phyloP scores from a whole-genome alignment of 2,797 vertebrate genomes.

The Cuniculus paca region DNA sequence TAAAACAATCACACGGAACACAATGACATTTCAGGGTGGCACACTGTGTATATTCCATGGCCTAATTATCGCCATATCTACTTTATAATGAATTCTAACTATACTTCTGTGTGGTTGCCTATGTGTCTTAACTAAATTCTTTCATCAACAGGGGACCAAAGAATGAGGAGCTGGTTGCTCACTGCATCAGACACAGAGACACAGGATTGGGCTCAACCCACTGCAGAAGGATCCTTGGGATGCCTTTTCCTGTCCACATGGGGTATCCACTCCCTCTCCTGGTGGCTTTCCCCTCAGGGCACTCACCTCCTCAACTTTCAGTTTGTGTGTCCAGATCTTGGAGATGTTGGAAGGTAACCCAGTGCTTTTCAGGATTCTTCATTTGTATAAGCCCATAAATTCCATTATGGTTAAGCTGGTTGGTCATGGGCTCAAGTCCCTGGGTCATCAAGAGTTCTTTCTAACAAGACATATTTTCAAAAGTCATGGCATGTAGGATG shows the following conservation, averaged over 20 bases:
- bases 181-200: not conserved
- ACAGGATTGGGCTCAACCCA: not conserved
- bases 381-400: not conserved
- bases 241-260: not conserved
- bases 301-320: not conserved
- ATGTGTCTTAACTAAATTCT: not conserved
- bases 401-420: not conserved
- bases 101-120: not conserved
- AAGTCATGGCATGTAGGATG: not conserved
- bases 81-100: not conserved
- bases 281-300: not conserved
- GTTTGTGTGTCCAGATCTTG: accelerated
- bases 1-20: not conserved
- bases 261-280: not conserved
- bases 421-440: not conserved
- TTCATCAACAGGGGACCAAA: not conserved
- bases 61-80: not conserved
- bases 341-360: not conserved
- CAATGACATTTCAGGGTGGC: not conserved
- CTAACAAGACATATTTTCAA: not conserved
- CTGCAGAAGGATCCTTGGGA: not conserved
- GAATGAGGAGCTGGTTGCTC: not conserved
- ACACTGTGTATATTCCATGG: not conserved
- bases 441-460: not conserved
- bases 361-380: not conserved